A percentile compares a stretch with the other conserved stretches of the same genome.
phyloP scores from a whole-genome alignment of 2,888 invertebrate genomes.

The Pasiphila rectangulata region DNA sequence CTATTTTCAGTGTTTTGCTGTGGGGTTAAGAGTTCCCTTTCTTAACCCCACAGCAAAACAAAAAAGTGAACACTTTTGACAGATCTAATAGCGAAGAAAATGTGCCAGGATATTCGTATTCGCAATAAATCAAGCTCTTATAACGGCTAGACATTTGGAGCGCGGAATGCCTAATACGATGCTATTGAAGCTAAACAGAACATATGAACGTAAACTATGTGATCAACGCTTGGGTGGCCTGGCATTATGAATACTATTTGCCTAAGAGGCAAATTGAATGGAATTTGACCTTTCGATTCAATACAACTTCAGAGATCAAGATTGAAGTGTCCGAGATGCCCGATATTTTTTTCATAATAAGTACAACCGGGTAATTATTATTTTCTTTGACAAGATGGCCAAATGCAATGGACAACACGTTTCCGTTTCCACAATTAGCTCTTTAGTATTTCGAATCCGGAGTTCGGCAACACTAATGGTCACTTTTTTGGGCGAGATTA shows the following conservation, averaged over 20 bases:
- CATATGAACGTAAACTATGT: constrained; percentile 8
- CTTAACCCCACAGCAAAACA: no score
- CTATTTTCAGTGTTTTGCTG: constrained; percentile 22
- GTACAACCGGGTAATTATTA: no score
- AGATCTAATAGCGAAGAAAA: constrained; percentile 16
- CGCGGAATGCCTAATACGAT: constrained; percentile 11
- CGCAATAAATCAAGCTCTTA: constrained; percentile 21
- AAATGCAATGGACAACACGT: background rate
- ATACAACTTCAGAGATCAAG: background rate
- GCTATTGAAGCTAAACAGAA: constrained; percentile 8
- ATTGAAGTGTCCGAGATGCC: no score
- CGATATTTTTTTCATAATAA: no score
- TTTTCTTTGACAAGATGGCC: no score
- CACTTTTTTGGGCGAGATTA: constrained; percentile 9
- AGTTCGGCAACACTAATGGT: background rate
- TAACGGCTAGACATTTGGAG: constrained; percentile 8
- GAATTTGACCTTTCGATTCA: constrained; percentile 1
- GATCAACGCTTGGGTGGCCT: constrained; percentile 4
- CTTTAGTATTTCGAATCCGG: background rate
- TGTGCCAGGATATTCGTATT: constrained; percentile 21
- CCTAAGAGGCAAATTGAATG: background rate
- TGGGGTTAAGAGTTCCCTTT: constrained; percentile 19
- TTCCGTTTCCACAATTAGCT: background rate
- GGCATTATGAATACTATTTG: constrained; percentile 6
- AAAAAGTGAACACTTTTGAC: constrained; percentile 20